Base-by-base conservation (phyloP, 2,797 vertebrate genomes). In the Chelidonichthys spinosus region DNA sequence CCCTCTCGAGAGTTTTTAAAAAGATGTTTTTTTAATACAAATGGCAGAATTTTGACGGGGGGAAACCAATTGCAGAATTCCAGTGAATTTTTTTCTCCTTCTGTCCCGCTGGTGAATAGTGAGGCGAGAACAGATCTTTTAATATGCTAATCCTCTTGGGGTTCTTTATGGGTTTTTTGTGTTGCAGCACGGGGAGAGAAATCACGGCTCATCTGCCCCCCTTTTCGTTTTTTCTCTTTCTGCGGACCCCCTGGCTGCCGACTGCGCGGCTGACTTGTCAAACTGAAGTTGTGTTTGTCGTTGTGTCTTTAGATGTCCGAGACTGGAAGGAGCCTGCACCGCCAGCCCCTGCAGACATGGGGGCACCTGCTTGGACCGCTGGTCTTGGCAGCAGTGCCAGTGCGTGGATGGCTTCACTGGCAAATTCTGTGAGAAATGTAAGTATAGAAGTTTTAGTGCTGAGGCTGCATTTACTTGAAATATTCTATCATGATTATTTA, bases 311-410 rank as follows among this genome's bases (percentile, higher is more conserved):
- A 99, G 98, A 81, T 99, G 98, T 78, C 97, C 97, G 53, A 95
- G 98, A 85, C 93, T 97, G 49, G 98, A 99, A 93, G 97, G 96
- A 0, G 96, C 96, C 46, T 99, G 98, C 87, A 87, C 90, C 0
- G 78, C 94, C 66, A 97, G 77, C 83, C 96, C 96, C 73, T 99
- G 98, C 89, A 96, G 98, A 70, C 96, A 99, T 0, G 97, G 97
- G 11, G 97, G 96, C 76, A 96, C 95, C 7, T 99, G 98, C 70
- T 81, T 96, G 11, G 98, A 99, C 88, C 95, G 93, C 89, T 99
- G 98, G 98, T 99, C 97, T 0, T 98, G 97, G 98, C 97, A 98
- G 88, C 96, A 98, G 84, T 99, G 98, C 74, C 95, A 90, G 33
- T 99, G 98, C 69, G 90, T 85, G 42, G 97, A 98, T 10, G 98